Evolutionary conservation across 2,797 vertebrate species (phyloP), one percentile per base, ranked within the genome.

Genomic region (Amphiprion clarkii): DNA sequence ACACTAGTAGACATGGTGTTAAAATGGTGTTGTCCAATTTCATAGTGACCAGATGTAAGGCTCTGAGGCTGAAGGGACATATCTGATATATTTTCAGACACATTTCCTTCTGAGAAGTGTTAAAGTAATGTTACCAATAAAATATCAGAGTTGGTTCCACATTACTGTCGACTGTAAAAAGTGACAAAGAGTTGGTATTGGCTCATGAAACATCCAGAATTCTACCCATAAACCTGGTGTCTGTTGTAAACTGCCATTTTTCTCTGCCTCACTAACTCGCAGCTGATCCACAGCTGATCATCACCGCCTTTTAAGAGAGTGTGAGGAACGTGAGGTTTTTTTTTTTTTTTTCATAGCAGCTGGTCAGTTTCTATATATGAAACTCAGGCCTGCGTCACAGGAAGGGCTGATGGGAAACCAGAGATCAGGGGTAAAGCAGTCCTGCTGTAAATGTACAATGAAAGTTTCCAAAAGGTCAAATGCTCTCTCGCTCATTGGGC

Each of bases 321-420:
- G 81, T 90, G 73, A 76, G 82, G 67, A 6, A 75, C 69, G 69
- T 23, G 2, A 82, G 62, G 3, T 27, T 3, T 27, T 27, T 27
- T 27, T 75, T 81, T 75, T 87, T 91, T 90, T 91, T 39, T 39
- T 91, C 77, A 85, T 74, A 85, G 84, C 90, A 89, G 79, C 81
- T 81, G 86, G 72, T 82, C 82, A 79, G 19, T 79, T 91, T 88
- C 90, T 93, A 89, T 89, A 91, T 90, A 91, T 91, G 89, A 88
- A 84, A 80, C 67, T 1, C 53, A 66, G 74, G 4, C 70, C 74
- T 83, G 64, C 67, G 76, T 91, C 85, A 90, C 76, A 78, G 89
- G 79, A 90, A 89, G 65, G 67, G 68, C 74, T 86, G 85, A 77
- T 89, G 79, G 82, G 87, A 87, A 91, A 87, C 71, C 67, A 80